Evolutionary conservation across 2,113 vertebrate species (phyloP).

Genomic region (Oryzias celebensis): DNA sequence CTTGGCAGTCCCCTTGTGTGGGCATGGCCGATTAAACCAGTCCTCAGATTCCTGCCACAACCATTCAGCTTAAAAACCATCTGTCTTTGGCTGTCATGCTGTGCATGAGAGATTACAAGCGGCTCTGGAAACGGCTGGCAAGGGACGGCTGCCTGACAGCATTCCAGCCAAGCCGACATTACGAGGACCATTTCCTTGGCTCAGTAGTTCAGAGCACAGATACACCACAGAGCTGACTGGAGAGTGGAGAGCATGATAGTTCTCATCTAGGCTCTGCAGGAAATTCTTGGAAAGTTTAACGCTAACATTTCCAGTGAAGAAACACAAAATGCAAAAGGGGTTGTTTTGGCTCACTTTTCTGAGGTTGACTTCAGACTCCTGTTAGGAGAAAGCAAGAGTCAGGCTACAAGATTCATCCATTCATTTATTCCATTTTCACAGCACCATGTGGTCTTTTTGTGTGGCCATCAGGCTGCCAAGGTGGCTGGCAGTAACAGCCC

Average conservation of each 20-base stretch:
- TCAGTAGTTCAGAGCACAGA: slow-evolving; percentile 68
- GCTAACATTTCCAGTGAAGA: slow-evolving; percentile 24
- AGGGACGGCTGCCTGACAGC: slow-evolving; percentile 70
- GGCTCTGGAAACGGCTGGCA: slow-evolving; percentile 73
- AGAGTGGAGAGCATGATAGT: slow-evolving; percentile 60
- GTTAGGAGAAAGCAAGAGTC: slow-evolving; percentile 18
- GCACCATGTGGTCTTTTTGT: slow-evolving; percentile 20
- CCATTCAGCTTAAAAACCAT: slow-evolving; percentile 79
- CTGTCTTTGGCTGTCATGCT: slow-evolving; percentile 76
- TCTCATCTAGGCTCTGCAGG: slow-evolving; percentile 51
- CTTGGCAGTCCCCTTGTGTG: slow-evolving; percentile 67
- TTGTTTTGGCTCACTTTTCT: slow-evolving; percentile 14
- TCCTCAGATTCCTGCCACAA: slow-evolving; percentile 69
- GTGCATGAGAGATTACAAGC: slow-evolving; percentile 75
- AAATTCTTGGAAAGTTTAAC: slow-evolving; percentile 44
- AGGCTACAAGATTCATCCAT: background rate
- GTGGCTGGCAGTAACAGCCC: slow-evolving; percentile 43
- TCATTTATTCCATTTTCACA: no score
- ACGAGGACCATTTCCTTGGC: slow-evolving; percentile 72
- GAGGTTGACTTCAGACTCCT: background rate
- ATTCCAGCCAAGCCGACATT: slow-evolving; percentile 73
- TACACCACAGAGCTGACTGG: slow-evolving; percentile 56
- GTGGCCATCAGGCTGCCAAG: slow-evolving; percentile 40
- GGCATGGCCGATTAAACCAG: slow-evolving; percentile 66
- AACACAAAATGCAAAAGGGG: slow-evolving; percentile 16